Evolutionary conservation across 2,797 vertebrate genomes (phyloP).

Genomic region (Mionectes olivaceus): DNA sequence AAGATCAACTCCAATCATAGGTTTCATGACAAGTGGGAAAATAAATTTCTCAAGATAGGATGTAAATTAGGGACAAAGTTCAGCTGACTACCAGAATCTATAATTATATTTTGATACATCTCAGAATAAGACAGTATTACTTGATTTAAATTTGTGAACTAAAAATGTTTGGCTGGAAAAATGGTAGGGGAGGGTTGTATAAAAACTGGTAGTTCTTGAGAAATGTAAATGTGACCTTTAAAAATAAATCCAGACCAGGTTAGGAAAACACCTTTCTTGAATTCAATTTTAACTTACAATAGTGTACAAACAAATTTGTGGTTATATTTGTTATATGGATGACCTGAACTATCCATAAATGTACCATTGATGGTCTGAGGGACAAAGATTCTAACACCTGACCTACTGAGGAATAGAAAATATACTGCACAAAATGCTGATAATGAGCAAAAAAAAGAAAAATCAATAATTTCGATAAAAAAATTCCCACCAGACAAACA

Average conservation of each 20-base stretch:
- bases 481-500: background rate
- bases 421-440: background rate
- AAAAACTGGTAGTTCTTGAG: background rate
- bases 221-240: background rate
- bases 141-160: conserved; percentile 24
- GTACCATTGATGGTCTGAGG: background rate
- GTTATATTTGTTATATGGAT: background rate
- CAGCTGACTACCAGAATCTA: conserved; percentile 66
- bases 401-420: background rate
- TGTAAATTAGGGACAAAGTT: conserved; percentile 73
- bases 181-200: background rate
- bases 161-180: background rate
- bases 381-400: background rate
- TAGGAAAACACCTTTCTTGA: background rate
- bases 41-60: conserved; percentile 69
- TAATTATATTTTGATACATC: conserved; percentile 64
- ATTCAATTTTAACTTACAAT: background rate
- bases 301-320: background rate
- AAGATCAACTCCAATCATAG: conserved; percentile 48
- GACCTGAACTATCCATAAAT: background rate
- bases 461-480: background rate
- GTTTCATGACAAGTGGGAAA: conserved; percentile 69
- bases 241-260: background rate
- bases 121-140: background rate
- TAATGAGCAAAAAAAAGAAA: background rate